Base-by-base conservation (phyloP, 2,797 vertebrate genomes). In the Mormyrops attenuatus region DNA sequence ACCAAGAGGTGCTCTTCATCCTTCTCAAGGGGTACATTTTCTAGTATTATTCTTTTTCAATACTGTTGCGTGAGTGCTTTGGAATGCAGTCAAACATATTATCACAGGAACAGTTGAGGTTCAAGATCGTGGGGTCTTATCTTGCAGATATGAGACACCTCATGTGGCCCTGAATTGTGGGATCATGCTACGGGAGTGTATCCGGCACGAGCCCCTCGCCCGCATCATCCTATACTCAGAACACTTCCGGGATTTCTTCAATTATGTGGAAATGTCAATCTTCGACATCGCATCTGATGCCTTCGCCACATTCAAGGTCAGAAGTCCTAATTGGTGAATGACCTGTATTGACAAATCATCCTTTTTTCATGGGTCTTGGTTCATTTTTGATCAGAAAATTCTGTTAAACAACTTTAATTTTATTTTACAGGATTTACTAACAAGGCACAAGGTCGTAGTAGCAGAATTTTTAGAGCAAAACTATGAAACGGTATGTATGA, bases 201-300 rank as follows among this genome's bases (percentile, higher is more conserved):
- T 99, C 92, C 97, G 98, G 88, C 96, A 99, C 22, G 98, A 99
- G 91, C 98, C 98, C 0, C 96, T 99, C 91, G 97, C 98, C 95
- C 98, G 97, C 95, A 95, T 97, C 20, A 92, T 99, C 34, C 97
- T 99, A 0, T 96, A 97, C 89, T 99, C 98, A 0, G 95, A 97
- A n/a, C 95, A 98, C 20, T 99, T 99, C 95, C 94, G 95, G 94
- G 95, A 95, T 92, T 99, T 99, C 95, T 99, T 99, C 96, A 95
- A 95, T 92, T 99, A 99, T 26, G 98, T 99, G 95, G 98, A 99
- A 92, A 96, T 99, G 96, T 98, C 98, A 91, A 99, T 98, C 22
- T 99, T 99, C 91, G 98, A 99, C 95, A 99, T 99, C 52, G 98
- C 98, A 92, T 99, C 98, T 3, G 98, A 99, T 92, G 98, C 98